A percentile compares a stretch with the other conserved stretches of the same genome.
These are phyloP conservation scores for Spisula subtruncata DNA, from an alignment of 2,888 invertebrate genomes.

Conservation along the genomic window DNA sequence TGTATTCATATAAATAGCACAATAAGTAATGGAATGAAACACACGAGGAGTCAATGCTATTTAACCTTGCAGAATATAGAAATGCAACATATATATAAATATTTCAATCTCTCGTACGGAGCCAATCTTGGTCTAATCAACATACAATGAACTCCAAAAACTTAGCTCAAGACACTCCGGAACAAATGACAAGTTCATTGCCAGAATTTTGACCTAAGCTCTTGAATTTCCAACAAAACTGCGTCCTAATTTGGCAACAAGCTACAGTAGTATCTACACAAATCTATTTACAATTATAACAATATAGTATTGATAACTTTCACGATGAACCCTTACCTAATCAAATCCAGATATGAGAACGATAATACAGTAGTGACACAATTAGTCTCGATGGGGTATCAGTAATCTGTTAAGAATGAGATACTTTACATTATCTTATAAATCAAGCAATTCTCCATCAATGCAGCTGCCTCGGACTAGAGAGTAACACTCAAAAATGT, in stretches of 20 bases:
- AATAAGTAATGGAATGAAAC: constrained; percentile 31
- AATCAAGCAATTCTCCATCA: neutral
- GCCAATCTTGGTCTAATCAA: neutral
- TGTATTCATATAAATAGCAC: constrained; percentile 25
- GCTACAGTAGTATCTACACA: constrained; percentile 30
- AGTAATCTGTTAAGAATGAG: neutral
- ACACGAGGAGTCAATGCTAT: constrained; percentile 25
- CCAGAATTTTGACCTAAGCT: neutral
- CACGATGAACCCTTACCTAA: neutral
- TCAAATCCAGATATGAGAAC: constrained; percentile 17
- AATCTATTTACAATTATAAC: neutral
- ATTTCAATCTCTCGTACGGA: neutral
- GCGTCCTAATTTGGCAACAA: constrained; percentile 42
- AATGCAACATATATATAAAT: constrained; percentile 16
- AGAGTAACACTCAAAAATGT: constrained; percentile 24
- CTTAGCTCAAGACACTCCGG: neutral
- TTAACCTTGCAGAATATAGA: neutral
- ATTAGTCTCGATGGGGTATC: neutral
- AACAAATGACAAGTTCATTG: neutral
- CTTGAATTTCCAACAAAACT: neutral
- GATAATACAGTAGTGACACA: constrained; percentile 14
- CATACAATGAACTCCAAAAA: neutral
- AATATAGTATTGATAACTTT: neutral
- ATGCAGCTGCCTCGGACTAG: constrained; percentile 15
- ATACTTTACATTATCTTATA: neutral